Evolutionary conservation across 2,888 invertebrate species (phyloP).

Genomic region (Steromphala cineraria): DNA sequence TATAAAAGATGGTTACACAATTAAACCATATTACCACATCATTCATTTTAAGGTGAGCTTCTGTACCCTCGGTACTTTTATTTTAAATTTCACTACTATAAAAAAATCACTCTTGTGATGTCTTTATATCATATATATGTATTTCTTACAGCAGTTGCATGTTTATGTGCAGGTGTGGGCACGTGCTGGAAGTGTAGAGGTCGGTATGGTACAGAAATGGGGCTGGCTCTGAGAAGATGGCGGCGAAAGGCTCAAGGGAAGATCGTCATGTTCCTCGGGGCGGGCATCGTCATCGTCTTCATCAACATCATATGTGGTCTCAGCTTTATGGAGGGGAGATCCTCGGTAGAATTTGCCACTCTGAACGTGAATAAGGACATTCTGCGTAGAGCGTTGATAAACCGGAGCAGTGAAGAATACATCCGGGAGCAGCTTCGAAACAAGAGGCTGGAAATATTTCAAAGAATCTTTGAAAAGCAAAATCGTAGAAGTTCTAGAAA

Average conservation of each 20-base stretch:
- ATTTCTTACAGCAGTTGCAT: no score
- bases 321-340: background rate
- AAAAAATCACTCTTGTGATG: no score
- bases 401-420: background rate
- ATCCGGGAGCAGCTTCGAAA: background rate
- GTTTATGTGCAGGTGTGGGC: no score
- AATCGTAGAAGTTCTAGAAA: background rate
- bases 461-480: conserved; percentile 17
- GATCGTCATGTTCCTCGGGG: background rate
- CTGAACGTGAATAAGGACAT: background rate
- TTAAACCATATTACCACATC: no score
- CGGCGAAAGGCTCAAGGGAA: background rate
- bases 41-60: no score
- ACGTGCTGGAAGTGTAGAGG: no score
- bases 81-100: no score
- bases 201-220: background rate
- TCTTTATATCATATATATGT: no score
- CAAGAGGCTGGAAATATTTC: conserved; percentile 1
- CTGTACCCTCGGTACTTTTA: no score
- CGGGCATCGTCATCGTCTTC: background rate
- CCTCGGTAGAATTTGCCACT: background rate
- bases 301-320: conserved; percentile 10
- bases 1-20: no score
- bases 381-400: background rate
- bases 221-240: background rate